Percentiles rank a stretch among this genome's conserved stretches.
These are phyloP conservation scores for Eumerus sabulonum DNA, from an alignment of 2,888 invertebrate species.

Conservation along the genomic window DNA sequence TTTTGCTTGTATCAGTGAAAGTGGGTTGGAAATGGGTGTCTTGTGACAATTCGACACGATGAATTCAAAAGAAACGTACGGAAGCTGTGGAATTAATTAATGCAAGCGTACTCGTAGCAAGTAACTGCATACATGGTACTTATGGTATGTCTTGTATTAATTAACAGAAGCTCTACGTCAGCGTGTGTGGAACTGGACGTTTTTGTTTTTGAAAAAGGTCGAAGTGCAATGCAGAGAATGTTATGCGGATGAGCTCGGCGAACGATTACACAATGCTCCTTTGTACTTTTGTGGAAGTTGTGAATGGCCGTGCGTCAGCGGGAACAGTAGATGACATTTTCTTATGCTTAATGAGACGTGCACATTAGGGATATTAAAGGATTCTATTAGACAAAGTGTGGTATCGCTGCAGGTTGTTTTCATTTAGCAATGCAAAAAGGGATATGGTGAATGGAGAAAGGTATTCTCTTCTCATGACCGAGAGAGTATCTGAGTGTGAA, in stretches of 20 bases:
- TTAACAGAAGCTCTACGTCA: constrained; percentile 24
- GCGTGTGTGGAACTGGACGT: constrained; percentile 19
- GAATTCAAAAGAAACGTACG: constrained; percentile 53
- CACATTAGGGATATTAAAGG: constrained; percentile 62
- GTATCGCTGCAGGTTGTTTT: no score
- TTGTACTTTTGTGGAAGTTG: constrained; percentile 27
- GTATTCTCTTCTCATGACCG: no score
- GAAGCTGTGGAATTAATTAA: constrained; percentile 66
- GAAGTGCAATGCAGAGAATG: constrained; percentile 44
- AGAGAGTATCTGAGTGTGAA: no score
- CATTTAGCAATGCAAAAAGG: no score
- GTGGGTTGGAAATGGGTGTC: constrained; percentile 55
- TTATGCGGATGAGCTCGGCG: constrained; percentile 13
- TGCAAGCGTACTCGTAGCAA: constrained; percentile 18
- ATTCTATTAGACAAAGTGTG: no score
- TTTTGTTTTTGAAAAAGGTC: constrained; percentile 61
- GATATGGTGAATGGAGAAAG: no score
- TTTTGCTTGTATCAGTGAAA: constrained; percentile 39
- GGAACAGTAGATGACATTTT: constrained; percentile 24
- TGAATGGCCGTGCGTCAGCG: neutral
- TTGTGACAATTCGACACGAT: constrained; percentile 30
- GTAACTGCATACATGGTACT: neutral
- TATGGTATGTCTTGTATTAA: constrained; percentile 48
- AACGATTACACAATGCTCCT: constrained; percentile 36
- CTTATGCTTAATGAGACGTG: constrained; percentile 55